Evolutionary conservation across 2,113 vertebrate species (phyloP), one percentile per base, ranked within the genome.

Genomic region (Cottus gobio): DNA sequence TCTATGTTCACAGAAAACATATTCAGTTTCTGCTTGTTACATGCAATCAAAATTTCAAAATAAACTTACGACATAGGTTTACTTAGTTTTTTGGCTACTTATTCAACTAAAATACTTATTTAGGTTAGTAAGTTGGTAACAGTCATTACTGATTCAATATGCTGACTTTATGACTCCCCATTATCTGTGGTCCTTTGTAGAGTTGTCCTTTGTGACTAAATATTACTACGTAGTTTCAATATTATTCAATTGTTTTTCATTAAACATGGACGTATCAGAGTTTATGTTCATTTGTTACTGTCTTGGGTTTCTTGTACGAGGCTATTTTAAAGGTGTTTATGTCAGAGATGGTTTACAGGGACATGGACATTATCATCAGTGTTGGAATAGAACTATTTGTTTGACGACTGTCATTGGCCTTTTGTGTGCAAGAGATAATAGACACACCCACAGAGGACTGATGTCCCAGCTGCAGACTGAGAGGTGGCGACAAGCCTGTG

Each of bases 401-500:
- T 16, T 56, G 50, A 34, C 34, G n/a, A 36, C 50, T 26, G 50
- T 70, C 50, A 70, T 39, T 39, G 34, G 34, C 15, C 50, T 56
- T 56, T 56, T 70, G 50, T 56, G 67, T 56, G 34, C 34, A 12
- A 54, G 31, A 37, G 50, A 56, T 26, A 39, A 56, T 26, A 24
- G 31, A 70, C 50, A 50, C 28, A 18, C 48, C n/a, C 67, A 18
- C 67, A 39, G 67, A 70, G 31, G 50, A 26, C 67, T 24, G 54
- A 26, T 28, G 54, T 28, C 24, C 54, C 67, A 70, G 50, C 67
- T 70, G 67, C 67, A 56, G 4, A 28, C 13, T 16, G 48, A 26
- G 22, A 70, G 50, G 67, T 37, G 67, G 48, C 37, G 48, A 69
- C 48, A 37, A 24, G 13, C 22, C 48, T 54, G 31, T 10, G 67